A percentile compares a stretch with the other conserved stretches of the same genome.
phyloP scores from a whole-genome alignment of 2,888 invertebrate species.

The Physocephala rufipes region DNA sequence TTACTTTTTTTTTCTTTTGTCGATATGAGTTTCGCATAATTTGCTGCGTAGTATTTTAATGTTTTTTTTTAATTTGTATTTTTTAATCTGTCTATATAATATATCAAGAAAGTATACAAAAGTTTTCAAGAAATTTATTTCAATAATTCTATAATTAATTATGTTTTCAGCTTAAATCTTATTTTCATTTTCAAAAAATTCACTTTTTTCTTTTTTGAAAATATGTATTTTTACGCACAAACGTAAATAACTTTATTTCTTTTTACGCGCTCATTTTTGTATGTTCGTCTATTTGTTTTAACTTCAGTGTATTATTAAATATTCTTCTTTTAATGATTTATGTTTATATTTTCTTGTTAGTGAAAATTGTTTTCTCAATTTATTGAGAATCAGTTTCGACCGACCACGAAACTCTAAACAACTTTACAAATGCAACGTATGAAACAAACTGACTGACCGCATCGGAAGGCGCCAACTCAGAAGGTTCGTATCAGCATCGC shows the following conservation, averaged over 20 bases:
- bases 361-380: background rate
- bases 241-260: too few species aligned
- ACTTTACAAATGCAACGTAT: conserved; percentile 18
- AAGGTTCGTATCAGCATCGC: background rate
- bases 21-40: conserved; percentile 43
- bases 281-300: background rate
- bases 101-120: background rate
- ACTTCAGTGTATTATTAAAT: background rate
- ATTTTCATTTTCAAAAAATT: background rate
- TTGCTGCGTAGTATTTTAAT: conserved; percentile 47
- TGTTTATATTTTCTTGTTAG: conserved; percentile 8
- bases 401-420: background rate
- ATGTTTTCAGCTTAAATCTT: too few species aligned
- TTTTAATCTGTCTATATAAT: background rate
- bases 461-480: conserved; percentile 23
- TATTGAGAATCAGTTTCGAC: too few species aligned
- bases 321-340: background rate
- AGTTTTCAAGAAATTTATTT: background rate
- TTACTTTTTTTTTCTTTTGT: conserved; percentile 22
- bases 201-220: background rate
- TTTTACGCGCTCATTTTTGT: background rate
- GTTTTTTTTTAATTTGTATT: background rate
- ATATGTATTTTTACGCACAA: background rate
- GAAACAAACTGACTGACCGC: conserved; percentile 17
- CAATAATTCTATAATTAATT: too few species aligned